phyloP scores from a whole-genome alignment of 2,888 invertebrate genomes.

The Zygaena filipendulae region DNA sequence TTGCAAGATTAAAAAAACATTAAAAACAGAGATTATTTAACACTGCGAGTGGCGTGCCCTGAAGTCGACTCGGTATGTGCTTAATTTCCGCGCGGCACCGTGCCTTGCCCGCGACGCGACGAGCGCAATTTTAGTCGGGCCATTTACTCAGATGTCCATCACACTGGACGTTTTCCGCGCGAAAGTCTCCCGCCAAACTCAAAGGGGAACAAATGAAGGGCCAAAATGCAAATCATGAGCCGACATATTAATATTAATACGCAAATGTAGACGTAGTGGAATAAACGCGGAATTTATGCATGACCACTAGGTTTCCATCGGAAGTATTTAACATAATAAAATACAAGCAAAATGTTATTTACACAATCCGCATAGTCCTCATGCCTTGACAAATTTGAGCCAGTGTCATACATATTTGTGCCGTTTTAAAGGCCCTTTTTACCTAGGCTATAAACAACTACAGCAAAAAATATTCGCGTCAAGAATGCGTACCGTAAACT shows the following conservation, averaged over 20 bases:
- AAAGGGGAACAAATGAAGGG: constrained; percentile 30
- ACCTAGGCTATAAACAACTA: too few relatives aligned
- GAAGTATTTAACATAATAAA: too few relatives aligned
- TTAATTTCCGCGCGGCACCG: constrained; percentile 36
- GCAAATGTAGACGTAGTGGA: constrained; percentile 25
- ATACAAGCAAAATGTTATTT: too few relatives aligned
- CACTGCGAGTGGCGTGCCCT: constrained; percentile 9
- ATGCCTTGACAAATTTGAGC: too few relatives aligned
- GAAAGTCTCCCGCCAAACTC: constrained; percentile 22
- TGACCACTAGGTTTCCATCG: too few relatives aligned
- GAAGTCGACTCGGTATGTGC: constrained; percentile 8
- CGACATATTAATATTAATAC: constrained; percentile 46
- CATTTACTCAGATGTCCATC: constrained; percentile 58
- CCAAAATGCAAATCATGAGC: constrained; percentile 50
- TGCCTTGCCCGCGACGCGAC: constrained; percentile 20
- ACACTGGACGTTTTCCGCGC: constrained; percentile 46
- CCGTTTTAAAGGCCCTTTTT: too few relatives aligned
- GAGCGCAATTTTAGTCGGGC: constrained; percentile 51
- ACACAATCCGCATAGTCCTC: too few relatives aligned
- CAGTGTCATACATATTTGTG: too few relatives aligned
- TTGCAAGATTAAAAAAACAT: not conserved
- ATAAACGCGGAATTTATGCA: too few relatives aligned
- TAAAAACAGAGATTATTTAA: too few relatives aligned
- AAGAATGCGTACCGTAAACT: too few relatives aligned
- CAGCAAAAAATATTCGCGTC: too few relatives aligned